Evolutionary conservation across 1,140 invertebrate species (phyloP).

Genomic region (Panagrolaimus sp.): DNA sequence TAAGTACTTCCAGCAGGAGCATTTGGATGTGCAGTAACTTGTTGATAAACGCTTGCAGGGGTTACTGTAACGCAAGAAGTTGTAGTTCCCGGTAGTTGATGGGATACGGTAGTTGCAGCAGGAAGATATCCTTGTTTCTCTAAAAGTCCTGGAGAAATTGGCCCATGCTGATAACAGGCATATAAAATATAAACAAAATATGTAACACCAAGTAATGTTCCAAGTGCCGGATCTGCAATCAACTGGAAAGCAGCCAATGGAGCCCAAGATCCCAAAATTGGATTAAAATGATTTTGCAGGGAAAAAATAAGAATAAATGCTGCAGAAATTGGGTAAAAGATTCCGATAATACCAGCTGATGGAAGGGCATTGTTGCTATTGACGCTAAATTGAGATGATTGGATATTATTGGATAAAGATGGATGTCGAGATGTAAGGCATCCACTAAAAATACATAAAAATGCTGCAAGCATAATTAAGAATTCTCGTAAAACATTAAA

Average conservation of each 20-base stretch:
- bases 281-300: slow-evolving; percentile 13
- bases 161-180: slow-evolving; percentile 6
- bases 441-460: slow-evolving; percentile 13
- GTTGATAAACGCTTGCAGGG: background rate
- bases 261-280: background rate
- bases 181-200: slow-evolving; percentile 7
- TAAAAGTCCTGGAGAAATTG: background rate
- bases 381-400: background rate
- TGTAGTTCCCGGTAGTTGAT: background rate
- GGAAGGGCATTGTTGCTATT: background rate
- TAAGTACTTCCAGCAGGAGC: background rate
- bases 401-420: background rate
- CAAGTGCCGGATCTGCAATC: slow-evolving; percentile 22
- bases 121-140: slow-evolving; percentile 8
- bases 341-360: slow-evolving; percentile 11
- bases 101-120: background rate
- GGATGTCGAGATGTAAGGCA: slow-evolving; percentile 6
- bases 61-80: background rate
- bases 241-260: slow-evolving; percentile 15
- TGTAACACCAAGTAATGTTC: background rate
- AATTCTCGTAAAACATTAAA: slow-evolving; percentile 21
- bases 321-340: slow-evolving; percentile 8
- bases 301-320: slow-evolving; percentile 14
- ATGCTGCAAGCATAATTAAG: slow-evolving; percentile 15
- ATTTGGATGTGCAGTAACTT: background rate